Base-by-base conservation (phyloP, 1,140 invertebrate species). In the Ephestia elutella region DNA sequence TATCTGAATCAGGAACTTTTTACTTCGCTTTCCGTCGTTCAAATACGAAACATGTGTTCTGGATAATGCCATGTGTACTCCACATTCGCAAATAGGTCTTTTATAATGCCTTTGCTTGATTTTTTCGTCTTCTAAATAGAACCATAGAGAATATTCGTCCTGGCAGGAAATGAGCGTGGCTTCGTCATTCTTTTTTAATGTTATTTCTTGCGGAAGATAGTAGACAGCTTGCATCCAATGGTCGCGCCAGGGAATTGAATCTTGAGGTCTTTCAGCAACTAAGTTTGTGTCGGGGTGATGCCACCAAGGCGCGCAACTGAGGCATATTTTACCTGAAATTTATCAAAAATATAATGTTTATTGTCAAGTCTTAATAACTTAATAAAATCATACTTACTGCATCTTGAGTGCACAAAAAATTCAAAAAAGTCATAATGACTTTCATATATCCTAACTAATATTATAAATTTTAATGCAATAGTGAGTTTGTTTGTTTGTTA, bases 201-300 rank as follows among this genome's bases (percentile, higher is more conserved):
- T 59, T 0, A 93, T 60, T 53, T 93, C 89, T 70, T 92, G 88
- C 0, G 95, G 93, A 51, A 98, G 90, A 84, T 97, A 98, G 89
- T 99, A 99, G 38, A 99, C 92, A 18, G 96, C 95, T 89, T 97
- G 96, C 94, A 97, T 97, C 96, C 98, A 99, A 85, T 99, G 98
- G 90, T 99, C 98, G 54, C 98, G 90, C 98, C 98, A 99, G 0
- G 95, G 94, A 63, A 95, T 91, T 2, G 88, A 67, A 25, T 86
- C 82, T 69, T 90, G 74, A 11, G 90, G 75, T 13, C 74, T 60
- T 63, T 90, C 73, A 17, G 84, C 64, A 53, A 75, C 65, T 13
- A 89, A 61, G 65, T 91, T 87, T 4, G 88, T 86, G 54, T 93
- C 86, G 1, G 95, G 93, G 90, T 97, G 96, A 20, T 92, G 92